These are phyloP conservation scores for Bombus sylvicola DNA, from an alignment of 1,140 invertebrate species.

Conservation along the genomic window DNA sequence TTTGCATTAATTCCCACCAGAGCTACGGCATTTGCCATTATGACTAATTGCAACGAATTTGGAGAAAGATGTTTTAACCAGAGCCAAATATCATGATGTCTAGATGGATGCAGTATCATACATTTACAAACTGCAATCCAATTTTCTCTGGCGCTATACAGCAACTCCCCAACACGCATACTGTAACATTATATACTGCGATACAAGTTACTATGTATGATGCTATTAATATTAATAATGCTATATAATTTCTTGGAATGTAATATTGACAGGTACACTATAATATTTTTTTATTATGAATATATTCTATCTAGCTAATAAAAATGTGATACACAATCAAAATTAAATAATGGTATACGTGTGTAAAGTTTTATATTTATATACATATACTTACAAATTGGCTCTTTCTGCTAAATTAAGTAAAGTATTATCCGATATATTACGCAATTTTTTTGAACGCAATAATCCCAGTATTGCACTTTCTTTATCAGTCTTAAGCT, in stretches of 20 bases:
- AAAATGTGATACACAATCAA: not conserved
- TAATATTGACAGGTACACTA: not conserved
- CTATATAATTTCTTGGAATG: not conserved
- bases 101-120: slow-evolving; percentile 72
- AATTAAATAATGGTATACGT: slow-evolving; percentile 11
- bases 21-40: slow-evolving; percentile 64
- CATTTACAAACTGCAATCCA: slow-evolving; percentile 80
- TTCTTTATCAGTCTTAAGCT: slow-evolving; percentile 89
- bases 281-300: not conserved
- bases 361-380: not conserved
- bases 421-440: slow-evolving; percentile 84
- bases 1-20: slow-evolving; percentile 72
- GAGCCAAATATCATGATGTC: slow-evolving; percentile 76
- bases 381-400: slow-evolving; percentile 85
- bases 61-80: slow-evolving; percentile 76
- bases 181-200: slow-evolving; percentile 68
- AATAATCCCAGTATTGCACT: slow-evolving; percentile 92
- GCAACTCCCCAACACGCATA: slow-evolving; percentile 76
- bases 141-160: slow-evolving; percentile 78
- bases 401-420: slow-evolving; percentile 85
- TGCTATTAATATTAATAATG: slow-evolving; percentile 36
- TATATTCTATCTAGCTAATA: not conserved
- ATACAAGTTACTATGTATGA: slow-evolving; percentile 54
- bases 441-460: slow-evolving; percentile 86
- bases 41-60: slow-evolving; percentile 72